These are phyloP conservation scores for Delphinapterus leucas DNA, from an alignment of 2,113 vertebrate genomes.

Conservation along the genomic window DNA sequence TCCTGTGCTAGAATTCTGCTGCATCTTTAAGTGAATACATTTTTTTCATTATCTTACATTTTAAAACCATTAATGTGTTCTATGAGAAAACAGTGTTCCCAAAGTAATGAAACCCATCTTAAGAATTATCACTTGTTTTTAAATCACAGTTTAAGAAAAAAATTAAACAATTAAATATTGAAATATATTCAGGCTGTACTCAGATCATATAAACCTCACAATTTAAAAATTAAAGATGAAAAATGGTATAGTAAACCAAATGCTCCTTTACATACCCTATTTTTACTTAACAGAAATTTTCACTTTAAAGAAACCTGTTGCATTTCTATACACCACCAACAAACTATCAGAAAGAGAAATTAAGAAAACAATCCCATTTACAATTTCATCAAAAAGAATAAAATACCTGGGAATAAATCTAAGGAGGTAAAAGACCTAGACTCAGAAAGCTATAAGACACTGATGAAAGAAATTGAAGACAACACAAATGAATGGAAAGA, in stretches of 20 bases:
- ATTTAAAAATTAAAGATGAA: constrained; percentile 37
- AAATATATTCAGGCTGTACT: neutral
- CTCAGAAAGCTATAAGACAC: neutral
- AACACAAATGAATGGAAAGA: neutral
- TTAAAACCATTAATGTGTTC: neutral
- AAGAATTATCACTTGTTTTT: constrained; percentile 35
- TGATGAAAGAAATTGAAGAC: neutral
- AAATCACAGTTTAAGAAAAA: constrained; percentile 4
- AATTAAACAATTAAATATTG: constrained; percentile 30
- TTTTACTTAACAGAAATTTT: neutral
- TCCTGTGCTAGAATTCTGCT: neutral
- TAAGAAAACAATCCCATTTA: neutral
- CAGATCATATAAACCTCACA: neutral
- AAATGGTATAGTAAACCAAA: neutral
- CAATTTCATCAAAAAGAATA: neutral
- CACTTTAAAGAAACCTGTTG: neutral
- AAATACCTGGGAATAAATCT: neutral
- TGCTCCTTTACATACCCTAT: neutral
- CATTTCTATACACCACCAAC: neutral
- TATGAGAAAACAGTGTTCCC: neutral
- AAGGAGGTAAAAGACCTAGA: too few species aligned
- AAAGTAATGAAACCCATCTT: neutral
- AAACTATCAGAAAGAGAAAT: neutral
- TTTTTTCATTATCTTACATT: neutral
- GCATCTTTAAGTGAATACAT: neutral